Conservation (phyloP, 2,888 invertebrate species). For the Sepioteuthis lessoniana region DNA sequence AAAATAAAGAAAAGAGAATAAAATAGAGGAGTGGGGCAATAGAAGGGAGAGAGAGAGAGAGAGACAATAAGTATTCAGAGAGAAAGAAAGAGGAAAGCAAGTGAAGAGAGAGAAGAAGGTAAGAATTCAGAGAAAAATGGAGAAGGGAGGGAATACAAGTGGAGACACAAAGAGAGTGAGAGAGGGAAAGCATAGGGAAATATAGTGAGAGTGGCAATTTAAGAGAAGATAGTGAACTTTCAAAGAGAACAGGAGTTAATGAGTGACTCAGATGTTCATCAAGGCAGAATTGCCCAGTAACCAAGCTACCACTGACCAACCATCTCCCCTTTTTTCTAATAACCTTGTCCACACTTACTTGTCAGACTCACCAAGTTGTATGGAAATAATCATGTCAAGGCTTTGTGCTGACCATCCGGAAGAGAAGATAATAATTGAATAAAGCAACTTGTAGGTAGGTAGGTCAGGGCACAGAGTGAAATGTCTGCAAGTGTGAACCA, state of each 20-base stretch:
- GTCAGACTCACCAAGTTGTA: conserved; percentile 14
- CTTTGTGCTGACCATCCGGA: neutral
- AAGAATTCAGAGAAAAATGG: neutral
- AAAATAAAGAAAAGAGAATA: neutral
- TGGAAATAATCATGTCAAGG: neutral
- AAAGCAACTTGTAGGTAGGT: neutral
- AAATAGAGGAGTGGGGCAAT: no score
- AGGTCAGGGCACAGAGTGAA: conserved; percentile 33
- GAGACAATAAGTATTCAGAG: no score
- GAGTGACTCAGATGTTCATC: neutral
- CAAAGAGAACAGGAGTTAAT: neutral
- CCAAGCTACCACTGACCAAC: neutral
- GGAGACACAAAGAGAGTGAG: neutral
- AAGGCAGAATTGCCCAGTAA: neutral
- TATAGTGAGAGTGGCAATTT: neutral
- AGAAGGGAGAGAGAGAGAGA: neutral
- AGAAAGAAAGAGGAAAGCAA: no score
- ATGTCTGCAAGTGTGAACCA: neutral
- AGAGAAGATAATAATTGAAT: conserved; percentile 20
- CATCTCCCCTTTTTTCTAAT: neutral
- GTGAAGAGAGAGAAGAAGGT: no score
- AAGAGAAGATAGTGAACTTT: neutral
- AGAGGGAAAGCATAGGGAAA: neutral
- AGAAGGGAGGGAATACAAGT: neutral
- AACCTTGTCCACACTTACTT: neutral